Percentiles rank a stretch among this genome's conserved stretches.
Conservation (phyloP, 2,888 invertebrate species). For the Thereva nobilitata region DNA sequence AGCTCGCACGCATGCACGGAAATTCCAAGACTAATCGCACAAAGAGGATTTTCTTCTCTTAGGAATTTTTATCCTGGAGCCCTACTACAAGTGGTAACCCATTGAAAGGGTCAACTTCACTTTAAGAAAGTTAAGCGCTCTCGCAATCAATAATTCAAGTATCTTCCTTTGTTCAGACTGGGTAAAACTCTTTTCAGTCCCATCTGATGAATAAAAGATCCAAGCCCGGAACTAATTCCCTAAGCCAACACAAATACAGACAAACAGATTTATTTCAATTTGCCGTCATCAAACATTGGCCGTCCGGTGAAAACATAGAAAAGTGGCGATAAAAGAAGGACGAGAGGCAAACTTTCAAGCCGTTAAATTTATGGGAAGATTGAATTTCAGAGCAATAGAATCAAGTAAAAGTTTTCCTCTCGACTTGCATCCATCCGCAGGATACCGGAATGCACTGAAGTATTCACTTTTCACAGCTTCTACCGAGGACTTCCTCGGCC, state of each 20-base stretch:
- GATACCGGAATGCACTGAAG: slow-evolving; percentile 5
- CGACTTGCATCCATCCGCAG: slow-evolving; percentile 12
- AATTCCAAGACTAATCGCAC: too few species aligned
- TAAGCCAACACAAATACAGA: slow-evolving; percentile 34
- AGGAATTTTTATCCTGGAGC: too few species aligned
- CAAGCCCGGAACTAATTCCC: slow-evolving; percentile 30
- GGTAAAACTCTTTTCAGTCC: slow-evolving; percentile 23
- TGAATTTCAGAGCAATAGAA: slow-evolving; percentile 29
- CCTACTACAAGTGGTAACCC: too few species aligned
- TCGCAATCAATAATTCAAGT: slow-evolving; percentile 30
- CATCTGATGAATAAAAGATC: slow-evolving; percentile 35
- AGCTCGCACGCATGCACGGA: too few species aligned
- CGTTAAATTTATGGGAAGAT: slow-evolving; percentile 32
- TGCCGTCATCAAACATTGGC: slow-evolving; percentile 33
- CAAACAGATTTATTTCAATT: slow-evolving; percentile 36
- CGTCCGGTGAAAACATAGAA: slow-evolving; percentile 9
- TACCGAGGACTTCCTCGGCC: slow-evolving; percentile 5
- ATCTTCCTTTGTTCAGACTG: slow-evolving; percentile 17
- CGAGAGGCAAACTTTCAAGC: slow-evolving; percentile 24
- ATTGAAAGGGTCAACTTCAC: slow-evolving; percentile 17
- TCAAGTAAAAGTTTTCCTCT: slow-evolving; percentile 26
- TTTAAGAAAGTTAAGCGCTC: slow-evolving; percentile 24
- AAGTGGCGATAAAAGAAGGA: slow-evolving; percentile 12
- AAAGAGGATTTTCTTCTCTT: too few species aligned
- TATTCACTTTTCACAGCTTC: slow-evolving; percentile 2